These are phyloP conservation scores for Leptodactylus fuscus DNA, from an alignment of 2,113 vertebrate species.

Conservation along the genomic window DNA sequence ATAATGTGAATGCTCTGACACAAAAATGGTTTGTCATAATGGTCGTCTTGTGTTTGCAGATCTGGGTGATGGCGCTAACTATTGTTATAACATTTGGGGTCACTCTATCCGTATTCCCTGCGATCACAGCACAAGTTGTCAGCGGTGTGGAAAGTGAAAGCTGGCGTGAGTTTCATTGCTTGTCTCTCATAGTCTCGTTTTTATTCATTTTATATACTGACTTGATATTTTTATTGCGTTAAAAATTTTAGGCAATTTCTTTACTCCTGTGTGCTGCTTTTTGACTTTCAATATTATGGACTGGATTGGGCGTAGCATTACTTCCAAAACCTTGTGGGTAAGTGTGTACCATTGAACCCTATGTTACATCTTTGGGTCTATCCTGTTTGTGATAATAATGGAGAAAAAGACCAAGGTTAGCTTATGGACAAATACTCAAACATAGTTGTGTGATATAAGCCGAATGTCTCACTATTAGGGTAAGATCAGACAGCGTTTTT, in stretches of 20 bases:
- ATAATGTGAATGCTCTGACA: too few relatives aligned
- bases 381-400: not conserved
- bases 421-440: too few relatives aligned
- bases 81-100: constrained; percentile 85
- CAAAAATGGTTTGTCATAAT: not conserved
- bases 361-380: not conserved
- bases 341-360: constrained; percentile 44
- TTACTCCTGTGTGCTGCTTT: constrained; percentile 85
- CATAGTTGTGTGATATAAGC: too few relatives aligned
- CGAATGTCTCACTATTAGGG: not conserved
- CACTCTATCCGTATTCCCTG: constrained; percentile 86
- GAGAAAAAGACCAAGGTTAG: too few relatives aligned
- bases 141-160: constrained; percentile 65
- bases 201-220: not conserved
- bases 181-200: not conserved
- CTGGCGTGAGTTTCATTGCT: constrained; percentile 75
- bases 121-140: constrained; percentile 81
- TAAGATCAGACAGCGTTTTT: not conserved
- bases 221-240: not conserved
- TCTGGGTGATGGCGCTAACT: constrained; percentile 86
- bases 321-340: constrained; percentile 80
- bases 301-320: constrained; percentile 81
- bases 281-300: constrained; percentile 84
- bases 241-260: constrained; percentile 74
- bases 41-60: constrained; percentile 66